Evolutionary conservation across 2,888 invertebrate genomes (phyloP), one percentile per base, ranked within the genome.

Genomic region (Cheilosia soror): DNA sequence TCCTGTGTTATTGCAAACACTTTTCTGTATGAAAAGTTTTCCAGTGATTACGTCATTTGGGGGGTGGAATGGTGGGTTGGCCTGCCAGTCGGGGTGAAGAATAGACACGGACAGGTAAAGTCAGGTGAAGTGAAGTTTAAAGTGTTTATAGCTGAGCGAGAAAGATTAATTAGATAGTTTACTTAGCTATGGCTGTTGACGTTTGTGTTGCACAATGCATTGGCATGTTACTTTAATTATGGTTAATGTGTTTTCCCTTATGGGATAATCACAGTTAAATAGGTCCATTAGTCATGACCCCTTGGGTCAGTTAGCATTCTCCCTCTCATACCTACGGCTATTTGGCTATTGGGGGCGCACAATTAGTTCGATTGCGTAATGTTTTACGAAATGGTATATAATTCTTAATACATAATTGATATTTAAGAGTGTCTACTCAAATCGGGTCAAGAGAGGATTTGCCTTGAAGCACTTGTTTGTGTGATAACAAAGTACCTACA

Each of bases 131-230:
- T 71, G 42, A 77, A 71, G 51, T 72, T 82, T 82, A 66, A 78
- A 82, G 72, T 77, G 77, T 44, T 65, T 58, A 25, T 44, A 77
- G 27, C 27, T 20, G 11, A 27, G 25, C 51, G 27, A 13, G 51
- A 9, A 55, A 75, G 60, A 72, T 77, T 82, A 82, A 71, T 82
- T 71, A 71, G 42, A 37, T 42, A 57, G 40, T n/a, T 55, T 49
- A 29, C 65, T 49, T 47, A 44, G 42, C 55, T 7, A 4, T 31
- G n/a, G 25, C 0, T 31, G 9, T 4, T n/a, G 25, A 9, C 5
- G 47, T 27, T 27, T 42, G 29, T 15, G 5, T 33, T 13, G 20
- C 42, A 33, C 33, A 40, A 33, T 44, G 53, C 42, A 31, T 29
- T 66, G 63, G 29, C 42, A 66, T 66, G 53, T 33, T 15, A 25